Conservation (phyloP, 2,113 vertebrate species). For the Passer domesticus region DNA sequence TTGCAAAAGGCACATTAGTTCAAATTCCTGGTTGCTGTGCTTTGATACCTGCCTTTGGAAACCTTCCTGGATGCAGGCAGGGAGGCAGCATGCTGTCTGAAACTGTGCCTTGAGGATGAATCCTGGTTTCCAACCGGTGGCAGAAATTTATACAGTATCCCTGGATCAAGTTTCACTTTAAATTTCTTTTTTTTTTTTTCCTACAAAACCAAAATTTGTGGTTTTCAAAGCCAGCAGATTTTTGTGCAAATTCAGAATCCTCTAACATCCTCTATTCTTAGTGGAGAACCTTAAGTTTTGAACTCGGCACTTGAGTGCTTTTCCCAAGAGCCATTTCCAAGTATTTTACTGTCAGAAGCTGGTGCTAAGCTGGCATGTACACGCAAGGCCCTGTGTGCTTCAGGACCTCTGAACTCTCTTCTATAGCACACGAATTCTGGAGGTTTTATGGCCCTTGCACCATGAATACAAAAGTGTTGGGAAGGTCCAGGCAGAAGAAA, state of each 20-base stretch:
- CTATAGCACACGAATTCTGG: accelerated
- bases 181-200: background rate
- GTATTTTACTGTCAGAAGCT: background rate
- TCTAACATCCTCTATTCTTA: background rate
- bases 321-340: background rate
- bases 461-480: accelerated
- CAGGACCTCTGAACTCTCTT: background rate
- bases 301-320: background rate
- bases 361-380: accelerated
- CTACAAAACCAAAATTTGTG: accelerated
- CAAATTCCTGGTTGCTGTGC: background rate
- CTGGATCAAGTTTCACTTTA: background rate
- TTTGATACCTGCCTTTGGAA: background rate
- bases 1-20: background rate
- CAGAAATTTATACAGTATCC: background rate
- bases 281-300: background rate
- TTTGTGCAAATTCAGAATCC: background rate
- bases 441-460: background rate
- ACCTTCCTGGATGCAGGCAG: background rate
- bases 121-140: background rate
- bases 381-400: accelerated
- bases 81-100: background rate
- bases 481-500: background rate
- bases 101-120: background rate
- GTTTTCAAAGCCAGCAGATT: background rate